These are phyloP conservation scores for Syngnathus typhle DNA, from an alignment of 2,113 vertebrate species.

Conservation along the genomic window DNA sequence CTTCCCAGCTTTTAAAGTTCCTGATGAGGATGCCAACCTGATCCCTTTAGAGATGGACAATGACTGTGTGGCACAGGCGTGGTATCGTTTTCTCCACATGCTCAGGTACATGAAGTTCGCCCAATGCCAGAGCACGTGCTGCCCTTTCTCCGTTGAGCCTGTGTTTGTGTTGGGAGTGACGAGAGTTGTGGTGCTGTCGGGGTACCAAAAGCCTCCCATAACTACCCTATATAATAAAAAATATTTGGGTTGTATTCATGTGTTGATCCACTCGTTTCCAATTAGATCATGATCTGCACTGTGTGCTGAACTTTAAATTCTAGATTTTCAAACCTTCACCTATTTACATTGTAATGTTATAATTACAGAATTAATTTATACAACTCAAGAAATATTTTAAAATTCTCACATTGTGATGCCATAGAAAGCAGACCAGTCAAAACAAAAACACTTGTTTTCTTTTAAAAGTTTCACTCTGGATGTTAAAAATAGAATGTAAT, in stretches of 20 bases:
- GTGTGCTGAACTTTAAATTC: no score
- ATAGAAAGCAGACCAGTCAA: background rate
- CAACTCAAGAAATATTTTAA: background rate
- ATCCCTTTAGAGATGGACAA: conserved; percentile 94
- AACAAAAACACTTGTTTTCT: background rate
- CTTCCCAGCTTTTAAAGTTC: conserved; percentile 92
- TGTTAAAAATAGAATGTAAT: background rate
- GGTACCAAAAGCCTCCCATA: background rate
- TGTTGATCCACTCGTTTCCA: no score
- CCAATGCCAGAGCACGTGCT: background rate
- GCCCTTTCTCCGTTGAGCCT: background rate
- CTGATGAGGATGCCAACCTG: conserved; percentile 86
- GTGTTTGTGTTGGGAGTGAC: background rate
- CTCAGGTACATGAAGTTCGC: conserved; percentile 73
- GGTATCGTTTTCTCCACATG: conserved; percentile 98
- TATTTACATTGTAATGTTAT: no score
- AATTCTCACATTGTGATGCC: background rate
- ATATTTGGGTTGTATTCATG: no score
- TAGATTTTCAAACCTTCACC: no score
- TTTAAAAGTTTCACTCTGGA: background rate
- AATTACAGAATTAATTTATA: no score
- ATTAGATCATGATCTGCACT: no score
- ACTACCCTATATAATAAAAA: no score
- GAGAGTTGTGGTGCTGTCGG: background rate
- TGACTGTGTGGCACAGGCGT: conserved; percentile 91